Evolutionary conservation across 1,140 invertebrate genomes (phyloP).

Genomic region (Artemia franciscana): DNA sequence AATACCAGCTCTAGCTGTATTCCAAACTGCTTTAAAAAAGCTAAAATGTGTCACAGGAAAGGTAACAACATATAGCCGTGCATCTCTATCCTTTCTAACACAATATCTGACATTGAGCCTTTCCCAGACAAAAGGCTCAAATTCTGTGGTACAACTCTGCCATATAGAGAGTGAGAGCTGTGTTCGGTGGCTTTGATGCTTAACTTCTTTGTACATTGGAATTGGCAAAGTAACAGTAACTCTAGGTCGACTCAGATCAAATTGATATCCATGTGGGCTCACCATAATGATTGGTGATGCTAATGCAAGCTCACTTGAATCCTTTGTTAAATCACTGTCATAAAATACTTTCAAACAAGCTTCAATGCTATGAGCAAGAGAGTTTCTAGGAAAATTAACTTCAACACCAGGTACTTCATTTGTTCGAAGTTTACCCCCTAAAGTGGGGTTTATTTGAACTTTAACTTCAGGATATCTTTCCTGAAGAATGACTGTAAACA

Average conservation of each 20-base stretch:
- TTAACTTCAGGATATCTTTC: constrained; percentile 11
- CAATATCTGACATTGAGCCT: constrained; percentile 8
- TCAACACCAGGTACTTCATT: constrained; percentile 14
- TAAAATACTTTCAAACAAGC: constrained; percentile 14
- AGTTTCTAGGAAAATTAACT: constrained; percentile 15
- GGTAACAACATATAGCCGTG: constrained; percentile 7
- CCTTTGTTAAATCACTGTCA: constrained; percentile 6
- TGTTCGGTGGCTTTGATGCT: constrained; percentile 6
- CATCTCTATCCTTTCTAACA: not conserved
- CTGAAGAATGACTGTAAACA: constrained; percentile 14
- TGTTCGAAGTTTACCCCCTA: constrained; percentile 13
- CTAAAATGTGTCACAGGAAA: constrained; percentile 17
- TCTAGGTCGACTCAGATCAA: constrained; percentile 9
- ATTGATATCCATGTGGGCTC: constrained; percentile 16
- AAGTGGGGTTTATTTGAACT: constrained; percentile 9
- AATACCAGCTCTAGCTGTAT: constrained; percentile 15
- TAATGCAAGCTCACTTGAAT: constrained; percentile 7
- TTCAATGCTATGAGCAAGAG: constrained; percentile 13
- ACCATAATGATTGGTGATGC: constrained; percentile 17
- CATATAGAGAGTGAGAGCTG: constrained; percentile 10
- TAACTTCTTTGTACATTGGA: constrained; percentile 12
- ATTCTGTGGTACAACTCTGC: constrained; percentile 13
- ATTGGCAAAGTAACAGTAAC: constrained; percentile 13
- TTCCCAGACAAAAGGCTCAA: constrained; percentile 13
- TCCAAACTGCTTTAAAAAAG: constrained; percentile 17